These are phyloP conservation scores for Periplaneta americana DNA, from an alignment of 1,140 invertebrate species.

Conservation along the genomic window DNA sequence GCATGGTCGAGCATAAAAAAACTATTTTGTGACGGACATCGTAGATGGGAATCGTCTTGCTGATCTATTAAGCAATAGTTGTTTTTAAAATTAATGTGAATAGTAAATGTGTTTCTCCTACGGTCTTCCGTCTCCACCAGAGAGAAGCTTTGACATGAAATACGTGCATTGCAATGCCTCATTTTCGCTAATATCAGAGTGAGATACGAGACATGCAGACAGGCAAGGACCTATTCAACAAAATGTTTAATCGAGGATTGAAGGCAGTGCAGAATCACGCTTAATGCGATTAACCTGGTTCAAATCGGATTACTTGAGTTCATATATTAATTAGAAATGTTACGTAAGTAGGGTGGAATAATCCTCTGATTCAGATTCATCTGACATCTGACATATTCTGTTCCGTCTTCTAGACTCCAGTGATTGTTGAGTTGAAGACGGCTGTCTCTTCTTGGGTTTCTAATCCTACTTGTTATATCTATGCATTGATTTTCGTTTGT, in stretches of 20 bases:
- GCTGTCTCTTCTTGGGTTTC: too few species aligned
- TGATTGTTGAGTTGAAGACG: too few species aligned
- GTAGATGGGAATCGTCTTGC: too few species aligned
- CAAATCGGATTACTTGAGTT: not conserved
- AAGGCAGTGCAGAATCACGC: not conserved
- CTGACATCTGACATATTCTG: not conserved
- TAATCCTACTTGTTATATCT: too few species aligned
- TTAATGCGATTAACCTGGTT: not conserved
- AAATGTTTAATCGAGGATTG: not conserved
- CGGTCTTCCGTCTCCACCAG: not conserved
- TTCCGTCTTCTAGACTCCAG: not conserved
- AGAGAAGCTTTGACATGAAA: not conserved
- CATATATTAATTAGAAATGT: not conserved
- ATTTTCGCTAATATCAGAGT: not conserved
- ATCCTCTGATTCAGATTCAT: not conserved
- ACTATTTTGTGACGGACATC: too few species aligned
- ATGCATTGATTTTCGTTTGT: too few species aligned
- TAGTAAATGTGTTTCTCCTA: too few species aligned
- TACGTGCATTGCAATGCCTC: not conserved
- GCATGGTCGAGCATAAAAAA: too few species aligned
- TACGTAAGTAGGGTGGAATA: not conserved
- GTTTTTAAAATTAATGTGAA: too few species aligned
- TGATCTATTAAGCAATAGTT: too few species aligned
- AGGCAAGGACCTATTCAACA: not conserved
- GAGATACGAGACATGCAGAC: not conserved